Percentiles rank a stretch among this genome's conserved stretches.
Evolutionary conservation across 2,888 invertebrate genomes (phyloP).

Genomic region (Stenurella melanura): DNA sequence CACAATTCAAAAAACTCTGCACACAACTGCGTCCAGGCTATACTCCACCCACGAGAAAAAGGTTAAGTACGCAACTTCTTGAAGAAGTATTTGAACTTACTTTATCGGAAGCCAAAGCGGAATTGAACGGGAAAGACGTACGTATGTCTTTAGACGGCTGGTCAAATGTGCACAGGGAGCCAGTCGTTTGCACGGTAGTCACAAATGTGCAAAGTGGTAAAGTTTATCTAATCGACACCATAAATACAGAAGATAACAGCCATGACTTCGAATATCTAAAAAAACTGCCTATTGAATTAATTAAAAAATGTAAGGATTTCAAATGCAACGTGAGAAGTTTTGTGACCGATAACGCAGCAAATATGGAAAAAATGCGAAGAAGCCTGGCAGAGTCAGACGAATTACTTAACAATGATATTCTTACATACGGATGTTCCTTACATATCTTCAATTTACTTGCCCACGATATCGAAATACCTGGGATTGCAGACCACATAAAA

Average conservation of each 20-base stretch:
- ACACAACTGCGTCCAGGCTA: slow-evolving; percentile 7
- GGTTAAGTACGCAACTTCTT: neutral
- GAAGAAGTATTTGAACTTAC: slow-evolving; percentile 7
- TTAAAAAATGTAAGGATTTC: neutral
- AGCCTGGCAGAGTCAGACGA: neutral
- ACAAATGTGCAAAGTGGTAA: slow-evolving; percentile 7
- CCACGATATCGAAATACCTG: slow-evolving; percentile 7
- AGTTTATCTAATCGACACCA: slow-evolving; percentile 7
- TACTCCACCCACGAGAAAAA: slow-evolving; percentile 3
- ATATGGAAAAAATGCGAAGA: slow-evolving; percentile 7
- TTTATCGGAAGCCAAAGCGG: slow-evolving; percentile 7
- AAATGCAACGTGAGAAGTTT: slow-evolving; percentile 3
- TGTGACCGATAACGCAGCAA: slow-evolving; percentile 2
- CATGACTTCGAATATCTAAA: slow-evolving; percentile 7
- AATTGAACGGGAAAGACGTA: slow-evolving; percentile 7
- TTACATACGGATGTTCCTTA: neutral
- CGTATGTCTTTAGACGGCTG: neutral
- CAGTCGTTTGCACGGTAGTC: no score
- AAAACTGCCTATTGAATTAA: neutral
- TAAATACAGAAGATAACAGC: slow-evolving; percentile 7
- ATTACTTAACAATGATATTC: slow-evolving; percentile 7
- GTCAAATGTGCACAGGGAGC: neutral
- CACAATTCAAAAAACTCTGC: slow-evolving; percentile 3
- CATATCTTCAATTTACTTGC: slow-evolving; percentile 3
- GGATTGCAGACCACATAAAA: neutral